These are phyloP conservation scores for Rhea pennata DNA, from an alignment of 2,113 vertebrate species.

Conservation along the genomic window DNA sequence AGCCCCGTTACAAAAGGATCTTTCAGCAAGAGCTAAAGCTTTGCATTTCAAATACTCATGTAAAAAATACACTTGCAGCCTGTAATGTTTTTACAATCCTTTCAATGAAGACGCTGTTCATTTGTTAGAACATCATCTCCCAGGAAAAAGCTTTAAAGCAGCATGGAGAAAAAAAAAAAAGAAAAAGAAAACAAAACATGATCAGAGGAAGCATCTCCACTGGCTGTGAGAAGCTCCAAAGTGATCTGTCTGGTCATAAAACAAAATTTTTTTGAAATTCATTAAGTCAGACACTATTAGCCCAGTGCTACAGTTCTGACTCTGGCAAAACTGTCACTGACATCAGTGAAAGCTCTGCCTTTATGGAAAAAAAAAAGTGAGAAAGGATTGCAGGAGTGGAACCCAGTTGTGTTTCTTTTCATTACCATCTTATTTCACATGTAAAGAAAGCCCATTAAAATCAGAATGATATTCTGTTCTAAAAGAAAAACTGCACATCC, in stretches of 20 bases:
- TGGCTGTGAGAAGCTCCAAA: slow-evolving; percentile 22
- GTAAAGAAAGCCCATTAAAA: not conserved
- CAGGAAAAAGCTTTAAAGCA: not conserved
- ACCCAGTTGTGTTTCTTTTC: slow-evolving; percentile 51
- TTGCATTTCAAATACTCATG: not conserved
- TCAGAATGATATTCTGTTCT: not conserved
- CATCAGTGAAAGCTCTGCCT: slow-evolving; percentile 14
- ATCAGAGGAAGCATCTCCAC: not conserved
- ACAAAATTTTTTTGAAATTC: slow-evolving; percentile 49
- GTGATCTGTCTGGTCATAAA: slow-evolving; percentile 45
- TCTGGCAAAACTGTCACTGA: slow-evolving; percentile 45
- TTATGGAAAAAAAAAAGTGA: slow-evolving; percentile 8
- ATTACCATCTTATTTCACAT: slow-evolving; percentile 53
- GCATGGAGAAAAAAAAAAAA: not conserved
- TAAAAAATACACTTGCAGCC: not conserved
- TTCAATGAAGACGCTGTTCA: not conserved
- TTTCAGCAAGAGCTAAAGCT: not conserved
- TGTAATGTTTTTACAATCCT: not conserved
- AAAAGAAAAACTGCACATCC: not conserved
- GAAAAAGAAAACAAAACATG: not conserved
- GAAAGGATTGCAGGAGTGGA: not conserved
- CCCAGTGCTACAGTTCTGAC: slow-evolving; percentile 18
- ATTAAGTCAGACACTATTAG: slow-evolving; percentile 54
- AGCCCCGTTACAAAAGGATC: fast-evolving
- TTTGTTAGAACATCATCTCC: not conserved